Evolutionary conservation across 2,797 vertebrate genomes (phyloP), one percentile per base, ranked within the genome.

Genomic region (Trematomus bernacchii): DNA sequence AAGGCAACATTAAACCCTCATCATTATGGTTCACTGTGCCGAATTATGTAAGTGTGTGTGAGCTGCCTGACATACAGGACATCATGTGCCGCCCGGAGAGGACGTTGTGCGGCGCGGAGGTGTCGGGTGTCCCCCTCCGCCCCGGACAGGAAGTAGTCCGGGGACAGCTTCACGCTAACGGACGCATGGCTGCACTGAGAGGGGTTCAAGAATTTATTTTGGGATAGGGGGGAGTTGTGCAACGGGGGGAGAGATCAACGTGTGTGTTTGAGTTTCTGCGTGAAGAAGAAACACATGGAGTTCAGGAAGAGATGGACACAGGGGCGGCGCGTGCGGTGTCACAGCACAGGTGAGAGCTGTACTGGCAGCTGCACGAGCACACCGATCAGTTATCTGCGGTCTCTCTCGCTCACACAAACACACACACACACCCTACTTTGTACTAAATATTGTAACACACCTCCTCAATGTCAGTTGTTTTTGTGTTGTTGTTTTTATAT

Each of bases 311-410:
- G 12, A 50, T 54, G 0, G 30, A 14, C 18, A 0, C 1, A 19
- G 21, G 48, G 10, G 52, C 61, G 82, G 44, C 73, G 86, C 61
- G 42, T 51, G 53, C 83, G 91, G 13, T 88, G 62, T 11, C 82
- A 90, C 42, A 93, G 92, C 76, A 86, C 87, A 91, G 92, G 93
- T 94, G 85, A 92, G 92, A 18, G 60, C 44, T 27, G 16, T 42
- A 1, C 6, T 3, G 10, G 2, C 9, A 54, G 43, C n/a, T 54
- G 2, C 12, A 15, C 4, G 46, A 59, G 16, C 5, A 40, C 14
- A 44, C 3, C 2, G 19, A 30, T 37, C 7, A 27, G 27, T 27
- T 4, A 27, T 4, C 27, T 27, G 27, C 27, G 4, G 27, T 33
- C 33, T 33, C 33, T 33, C 33, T 37, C 33, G 1, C 33, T 37